Evolutionary conservation across 1,140 invertebrate genomes (phyloP).

Genomic region (Bombus sibiricus): DNA sequence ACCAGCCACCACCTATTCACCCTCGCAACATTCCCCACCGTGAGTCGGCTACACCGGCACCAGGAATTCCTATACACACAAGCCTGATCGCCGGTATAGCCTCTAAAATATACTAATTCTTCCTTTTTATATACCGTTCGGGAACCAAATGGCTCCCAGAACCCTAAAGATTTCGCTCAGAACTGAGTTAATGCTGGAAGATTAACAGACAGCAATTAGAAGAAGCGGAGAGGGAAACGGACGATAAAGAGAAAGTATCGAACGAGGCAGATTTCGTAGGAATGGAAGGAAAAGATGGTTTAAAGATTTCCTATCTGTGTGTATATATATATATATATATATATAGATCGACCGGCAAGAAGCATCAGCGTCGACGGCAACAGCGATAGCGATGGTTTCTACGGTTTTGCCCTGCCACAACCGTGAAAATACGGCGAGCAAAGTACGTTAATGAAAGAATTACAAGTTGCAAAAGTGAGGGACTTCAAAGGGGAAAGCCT

Average conservation of each 20-base stretch:
- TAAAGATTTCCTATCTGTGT: slow-evolving; percentile 54
- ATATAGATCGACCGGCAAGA: neutral
- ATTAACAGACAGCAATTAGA: neutral
- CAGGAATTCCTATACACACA: slow-evolving; percentile 9
- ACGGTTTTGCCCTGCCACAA: slow-evolving; percentile 51
- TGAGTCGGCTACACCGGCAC: neutral
- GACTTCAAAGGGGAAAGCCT: slow-evolving; percentile 71
- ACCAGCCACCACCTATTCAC: slow-evolving; percentile 40
- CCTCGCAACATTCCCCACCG: slow-evolving; percentile 11
- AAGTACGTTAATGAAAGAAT: slow-evolving; percentile 70
- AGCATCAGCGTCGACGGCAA: neutral
- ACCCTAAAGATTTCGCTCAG: slow-evolving; percentile 41
- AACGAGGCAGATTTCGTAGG: neutral
- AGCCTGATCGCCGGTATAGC: neutral
- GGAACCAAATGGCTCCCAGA: slow-evolving; percentile 22
- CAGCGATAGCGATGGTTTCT: slow-evolving; percentile 38
- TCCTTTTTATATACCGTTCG: slow-evolving; percentile 11
- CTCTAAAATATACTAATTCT: slow-evolving; percentile 58
- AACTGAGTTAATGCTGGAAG: slow-evolving; percentile 4
- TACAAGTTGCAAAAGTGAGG: slow-evolving; percentile 68
- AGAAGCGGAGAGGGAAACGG: neutral
- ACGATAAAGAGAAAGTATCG: neutral
- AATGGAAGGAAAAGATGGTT: slow-evolving; percentile 22
- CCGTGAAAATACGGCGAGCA: slow-evolving; percentile 59
- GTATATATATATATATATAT: too few relatives aligned